Evolutionary conservation across 37 sponge, comb jelly and placozoan species (phyloP).

Genomic region (Mnemiopsis leidyi): DNA sequence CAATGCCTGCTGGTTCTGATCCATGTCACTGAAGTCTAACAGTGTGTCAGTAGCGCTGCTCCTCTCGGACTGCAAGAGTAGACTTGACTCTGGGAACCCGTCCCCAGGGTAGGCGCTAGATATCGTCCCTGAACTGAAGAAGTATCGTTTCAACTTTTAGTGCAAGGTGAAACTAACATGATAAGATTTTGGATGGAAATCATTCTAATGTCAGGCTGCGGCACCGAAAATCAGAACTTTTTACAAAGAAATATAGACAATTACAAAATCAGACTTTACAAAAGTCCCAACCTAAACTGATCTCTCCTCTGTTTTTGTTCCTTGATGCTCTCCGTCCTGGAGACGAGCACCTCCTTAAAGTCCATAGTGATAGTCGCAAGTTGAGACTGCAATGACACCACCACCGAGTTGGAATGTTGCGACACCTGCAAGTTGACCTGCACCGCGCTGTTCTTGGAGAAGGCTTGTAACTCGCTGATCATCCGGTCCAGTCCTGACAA

Average conservation of each 20-base stretch:
- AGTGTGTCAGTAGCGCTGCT: background rate
- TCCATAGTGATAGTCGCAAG: constrained; percentile 83
- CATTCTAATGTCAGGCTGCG: no score
- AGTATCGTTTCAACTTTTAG: no score
- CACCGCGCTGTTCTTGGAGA: constrained; percentile 20
- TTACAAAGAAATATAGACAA: no score
- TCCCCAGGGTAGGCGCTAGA: background rate
- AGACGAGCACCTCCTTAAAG: constrained; percentile 88
- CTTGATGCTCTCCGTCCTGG: constrained; percentile 35
- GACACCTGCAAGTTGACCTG: constrained; percentile 56
- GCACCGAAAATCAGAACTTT: no score
- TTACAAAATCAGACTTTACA: background rate
- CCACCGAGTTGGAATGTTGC: constrained; percentile 17
- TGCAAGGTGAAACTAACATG: no score
- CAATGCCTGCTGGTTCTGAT: constrained; percentile 45
- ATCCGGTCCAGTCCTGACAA: constrained; percentile 52
- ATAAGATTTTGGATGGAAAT: no score
- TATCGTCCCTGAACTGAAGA: background rate
- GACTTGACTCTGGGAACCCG: background rate
- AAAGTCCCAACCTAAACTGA: constrained; percentile 36
- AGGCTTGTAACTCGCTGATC: constrained; percentile 20
- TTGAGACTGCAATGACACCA: constrained; percentile 74
- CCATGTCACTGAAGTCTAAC: background rate
- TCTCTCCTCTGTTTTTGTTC: constrained; percentile 48
- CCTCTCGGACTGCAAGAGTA: constrained; percentile 13